Percentiles rank a stretch among this genome's conserved stretches.
Conservation (phyloP, 2,888 invertebrate species). For the Dicyrtomina minuta region DNA sequence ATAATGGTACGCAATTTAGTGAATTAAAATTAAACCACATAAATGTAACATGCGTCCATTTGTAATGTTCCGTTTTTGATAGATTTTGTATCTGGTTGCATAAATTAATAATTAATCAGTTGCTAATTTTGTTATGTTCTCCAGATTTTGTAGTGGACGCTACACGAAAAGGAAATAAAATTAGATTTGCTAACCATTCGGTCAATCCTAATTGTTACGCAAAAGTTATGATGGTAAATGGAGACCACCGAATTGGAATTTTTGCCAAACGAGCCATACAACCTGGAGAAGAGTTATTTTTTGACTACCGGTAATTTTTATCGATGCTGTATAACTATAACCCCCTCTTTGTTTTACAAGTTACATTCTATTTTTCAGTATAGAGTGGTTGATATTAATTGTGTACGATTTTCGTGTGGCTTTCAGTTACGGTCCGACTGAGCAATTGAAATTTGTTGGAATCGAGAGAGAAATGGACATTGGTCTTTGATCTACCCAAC, state of each 20-base stretch:
- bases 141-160: constrained; percentile 97
- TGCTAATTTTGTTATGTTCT: no score
- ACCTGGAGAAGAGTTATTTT: constrained; percentile 97
- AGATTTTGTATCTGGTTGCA: no score
- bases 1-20: constrained; percentile 72
- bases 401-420: no score
- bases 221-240: constrained; percentile 88
- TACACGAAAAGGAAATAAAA: constrained; percentile 97
- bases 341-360: background rate
- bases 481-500: no score
- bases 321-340: background rate
- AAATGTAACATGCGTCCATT: no score
- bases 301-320: constrained; percentile 72
- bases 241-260: constrained; percentile 90
- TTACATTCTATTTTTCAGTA: background rate
- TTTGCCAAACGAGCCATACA: constrained; percentile 96
- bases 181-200: constrained; percentile 99
- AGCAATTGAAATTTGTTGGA: constrained; percentile 1
- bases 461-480: background rate
- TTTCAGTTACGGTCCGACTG: background rate
- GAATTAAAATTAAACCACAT: no score
- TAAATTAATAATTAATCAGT: no score
- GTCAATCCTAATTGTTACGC: constrained; percentile 99
- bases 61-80: no score
- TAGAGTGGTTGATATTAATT: no score